A percentile compares a stretch with the other conserved stretches of the same genome.
Evolutionary conservation across 2,888 invertebrate genomes (phyloP).

Genomic region (Globia sparganii): DNA sequence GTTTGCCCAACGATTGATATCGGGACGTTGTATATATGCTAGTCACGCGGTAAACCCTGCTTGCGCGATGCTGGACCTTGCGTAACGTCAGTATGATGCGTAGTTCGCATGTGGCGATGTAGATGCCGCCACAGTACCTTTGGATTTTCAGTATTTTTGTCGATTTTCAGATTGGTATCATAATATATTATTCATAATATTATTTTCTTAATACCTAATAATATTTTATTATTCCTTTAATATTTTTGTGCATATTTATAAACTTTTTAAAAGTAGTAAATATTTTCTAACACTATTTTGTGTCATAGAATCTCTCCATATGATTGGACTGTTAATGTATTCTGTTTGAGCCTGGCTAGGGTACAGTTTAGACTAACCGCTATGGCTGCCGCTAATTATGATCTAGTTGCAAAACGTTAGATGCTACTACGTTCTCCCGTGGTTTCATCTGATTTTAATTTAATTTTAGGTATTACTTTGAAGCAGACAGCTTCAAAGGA

Average conservation of each 20-base stretch:
- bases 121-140: not conserved
- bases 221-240: not conserved
- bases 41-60: not conserved
- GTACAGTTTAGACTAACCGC: conserved; percentile 13
- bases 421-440: conserved; percentile 15
- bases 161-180: not conserved
- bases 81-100: not conserved
- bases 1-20: too few species aligned
- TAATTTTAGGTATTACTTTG: not conserved
- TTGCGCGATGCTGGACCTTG: not conserved
- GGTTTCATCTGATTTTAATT: conserved; percentile 26
- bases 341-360: conserved; percentile 37
- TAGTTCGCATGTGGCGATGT: not conserved
- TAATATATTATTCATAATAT: not conserved
- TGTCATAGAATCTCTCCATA: not conserved
- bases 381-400: conserved; percentile 45
- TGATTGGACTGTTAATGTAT: conserved; percentile 20
- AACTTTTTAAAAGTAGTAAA: not conserved
- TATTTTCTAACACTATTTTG: not conserved
- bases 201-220: not conserved
- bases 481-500: not conserved
- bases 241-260: not conserved
- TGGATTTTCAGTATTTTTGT: not conserved
- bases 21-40: too few species aligned
- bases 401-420: conserved; percentile 37